These are phyloP conservation scores for Zosterops lateralis DNA, from an alignment of 2,113 vertebrate genomes.

Conservation along the genomic window DNA sequence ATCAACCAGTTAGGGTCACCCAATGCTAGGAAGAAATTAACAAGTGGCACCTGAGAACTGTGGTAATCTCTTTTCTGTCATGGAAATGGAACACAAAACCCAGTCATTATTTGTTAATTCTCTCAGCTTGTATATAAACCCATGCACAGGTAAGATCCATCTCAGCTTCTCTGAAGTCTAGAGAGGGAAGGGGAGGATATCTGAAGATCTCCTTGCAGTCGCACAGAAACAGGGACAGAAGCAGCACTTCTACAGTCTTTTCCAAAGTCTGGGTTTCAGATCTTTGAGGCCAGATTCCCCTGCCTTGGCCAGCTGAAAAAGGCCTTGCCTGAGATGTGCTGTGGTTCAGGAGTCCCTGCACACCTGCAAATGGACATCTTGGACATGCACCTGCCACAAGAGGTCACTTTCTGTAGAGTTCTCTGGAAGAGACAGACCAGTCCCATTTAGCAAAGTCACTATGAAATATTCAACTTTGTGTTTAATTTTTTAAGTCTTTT, in stretches of 20 bases:
- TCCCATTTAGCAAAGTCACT: background rate
- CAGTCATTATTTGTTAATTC: background rate
- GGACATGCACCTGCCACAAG: background rate
- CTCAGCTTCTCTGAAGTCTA: background rate
- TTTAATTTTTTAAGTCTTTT: constrained; percentile 72
- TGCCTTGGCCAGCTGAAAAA: background rate
- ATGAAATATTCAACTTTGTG: constrained; percentile 67
- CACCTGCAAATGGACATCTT: background rate
- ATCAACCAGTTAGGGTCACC: background rate
- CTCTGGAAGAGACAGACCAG: background rate
- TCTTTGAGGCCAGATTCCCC: background rate
- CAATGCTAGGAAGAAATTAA: background rate
- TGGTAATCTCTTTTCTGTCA: background rate
- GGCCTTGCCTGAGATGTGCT: background rate
- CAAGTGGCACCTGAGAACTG: background rate
- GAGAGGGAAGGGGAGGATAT: background rate
- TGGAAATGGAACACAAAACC: background rate
- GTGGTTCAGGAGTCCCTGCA: background rate
- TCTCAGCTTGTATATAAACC: background rate
- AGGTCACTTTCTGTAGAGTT: constrained; percentile 32
- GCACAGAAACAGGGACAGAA: background rate
- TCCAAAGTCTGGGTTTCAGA: background rate
- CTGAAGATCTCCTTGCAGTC: background rate
- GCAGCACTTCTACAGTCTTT: background rate
- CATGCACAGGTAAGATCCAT: background rate